Evolutionary conservation across 2,888 invertebrate species (phyloP), one percentile per base, ranked within the genome.

Genomic region (Pammene aurita): DNA sequence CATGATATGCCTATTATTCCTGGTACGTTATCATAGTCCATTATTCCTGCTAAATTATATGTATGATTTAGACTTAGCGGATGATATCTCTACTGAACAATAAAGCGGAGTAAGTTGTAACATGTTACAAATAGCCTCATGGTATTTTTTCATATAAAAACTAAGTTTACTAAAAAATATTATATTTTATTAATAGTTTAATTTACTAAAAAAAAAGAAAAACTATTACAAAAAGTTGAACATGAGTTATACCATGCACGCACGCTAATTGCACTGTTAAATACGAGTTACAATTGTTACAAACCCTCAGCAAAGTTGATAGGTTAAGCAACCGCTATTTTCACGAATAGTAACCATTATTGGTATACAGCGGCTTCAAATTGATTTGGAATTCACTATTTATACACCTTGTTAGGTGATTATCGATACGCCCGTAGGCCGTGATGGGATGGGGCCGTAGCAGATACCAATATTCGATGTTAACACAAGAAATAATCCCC

Each of bases 301-400:
- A 72, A 71, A 67, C 66, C 72, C 71, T n/a, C 11, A 66, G 67
- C 73, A 74, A 72, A 75, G 78, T 80, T 79, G 80, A 82, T 82
- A 80, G 78, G 77, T 80, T 78, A 76, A 66, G 72, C 72, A 73
- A 78, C 86, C 83, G 87, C 84, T 87, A 85, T 77, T 78, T 79
- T 75, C 79, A 35, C 58, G 60, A 69, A 69, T 79, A 77, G 77
- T 80, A 79, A 78, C 75, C 79, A 78, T 86, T 82, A 82, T 82
- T 83, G 80, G 80, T 80, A 78, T 75, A 81, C 78, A 77, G 78
- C 76, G 72, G 81, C 80, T 80, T 81, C 79, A 80, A 82, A 84
- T 80, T 77, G 79, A 81, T 80, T 81, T 79, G 73, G 78, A 78
- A 80, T 77, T 72, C 76, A 76, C 77, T 75, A 84, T 84, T 83